phyloP scores from a whole-genome alignment of 1,140 invertebrate genomes.

The Delia radicum region DNA sequence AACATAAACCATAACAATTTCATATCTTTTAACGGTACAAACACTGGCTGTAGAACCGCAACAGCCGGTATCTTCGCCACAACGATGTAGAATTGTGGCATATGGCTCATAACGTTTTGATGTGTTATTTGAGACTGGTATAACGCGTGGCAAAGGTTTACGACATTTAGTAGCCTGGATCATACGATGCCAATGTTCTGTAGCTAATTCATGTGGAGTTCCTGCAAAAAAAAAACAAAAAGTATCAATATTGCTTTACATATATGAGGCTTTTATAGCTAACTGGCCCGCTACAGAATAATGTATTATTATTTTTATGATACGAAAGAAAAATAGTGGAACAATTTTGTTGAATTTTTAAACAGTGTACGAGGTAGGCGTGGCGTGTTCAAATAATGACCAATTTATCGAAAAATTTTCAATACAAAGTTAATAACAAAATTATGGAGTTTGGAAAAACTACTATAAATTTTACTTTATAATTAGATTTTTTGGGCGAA shows the following conservation, averaged over 20 bases:
- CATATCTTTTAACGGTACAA: conserved; percentile 57
- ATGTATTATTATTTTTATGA: not conserved
- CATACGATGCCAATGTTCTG: conserved; percentile 25
- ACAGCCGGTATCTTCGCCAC: conserved; percentile 72
- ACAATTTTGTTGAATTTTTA: too few relatives aligned
- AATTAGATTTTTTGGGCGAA: too few relatives aligned
- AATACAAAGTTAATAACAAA: too few relatives aligned
- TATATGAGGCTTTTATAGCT: too few relatives aligned
- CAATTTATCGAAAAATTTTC: too few relatives aligned
- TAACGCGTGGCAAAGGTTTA: conserved; percentile 34
- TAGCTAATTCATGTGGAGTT: conserved; percentile 22
- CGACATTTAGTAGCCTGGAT: conserved; percentile 18
- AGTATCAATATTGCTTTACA: not conserved
- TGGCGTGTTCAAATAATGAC: too few relatives aligned
- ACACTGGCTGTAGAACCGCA: conserved; percentile 62
- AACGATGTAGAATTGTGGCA: conserved; percentile 72
- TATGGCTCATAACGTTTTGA: conserved; percentile 69
- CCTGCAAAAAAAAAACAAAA: conserved; percentile 8
- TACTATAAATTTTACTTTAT: too few relatives aligned
- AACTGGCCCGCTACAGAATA: too few relatives aligned
- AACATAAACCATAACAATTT: conserved; percentile 38
- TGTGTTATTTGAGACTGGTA: conserved; percentile 43
- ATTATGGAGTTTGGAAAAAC: too few relatives aligned
- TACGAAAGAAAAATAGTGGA: too few relatives aligned
- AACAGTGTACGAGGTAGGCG: too few relatives aligned